A percentile compares a stretch with the other conserved stretches of the same genome.
Conservation (phyloP, 1,140 invertebrate species). For the Acyrthosiphon pisum region DNA sequence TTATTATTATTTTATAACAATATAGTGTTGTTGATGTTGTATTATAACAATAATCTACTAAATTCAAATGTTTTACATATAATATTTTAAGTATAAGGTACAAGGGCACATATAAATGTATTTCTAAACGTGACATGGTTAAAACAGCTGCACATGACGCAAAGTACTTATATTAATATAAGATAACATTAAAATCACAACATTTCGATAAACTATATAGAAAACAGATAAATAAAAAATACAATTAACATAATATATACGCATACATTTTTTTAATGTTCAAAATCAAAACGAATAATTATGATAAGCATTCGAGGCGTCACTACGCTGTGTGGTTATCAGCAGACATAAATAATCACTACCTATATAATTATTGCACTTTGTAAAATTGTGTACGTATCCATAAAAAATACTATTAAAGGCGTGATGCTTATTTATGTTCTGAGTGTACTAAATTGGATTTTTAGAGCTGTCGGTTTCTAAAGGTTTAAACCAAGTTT, state of each 20-base stretch:
- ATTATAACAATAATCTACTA: too few relatives aligned
- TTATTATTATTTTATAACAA: not conserved
- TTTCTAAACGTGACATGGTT: too few relatives aligned
- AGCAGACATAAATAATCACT: not conserved
- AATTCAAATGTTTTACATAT: too few relatives aligned
- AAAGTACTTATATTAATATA: too few relatives aligned
- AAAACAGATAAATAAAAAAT: not conserved
- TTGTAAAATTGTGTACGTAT: not conserved
- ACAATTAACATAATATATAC: not conserved
- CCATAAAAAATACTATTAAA: not conserved
- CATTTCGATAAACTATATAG: too few relatives aligned
- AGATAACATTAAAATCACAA: not conserved
- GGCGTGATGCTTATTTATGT: not conserved
- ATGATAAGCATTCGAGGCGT: not conserved
- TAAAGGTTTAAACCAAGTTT: not conserved
- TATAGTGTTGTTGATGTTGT: too few relatives aligned
- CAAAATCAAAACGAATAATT: not conserved
- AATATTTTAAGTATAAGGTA: too few relatives aligned
- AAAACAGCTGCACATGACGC: not conserved
- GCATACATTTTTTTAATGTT: not conserved
- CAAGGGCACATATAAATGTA: too few relatives aligned
- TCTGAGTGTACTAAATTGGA: not conserved
- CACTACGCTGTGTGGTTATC: not conserved
- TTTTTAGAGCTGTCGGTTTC: slow-evolving; percentile 26
- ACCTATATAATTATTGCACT: not conserved